Evolutionary conservation across 2,888 invertebrate genomes (phyloP).

Genomic region (Clistopyga incitator): DNA sequence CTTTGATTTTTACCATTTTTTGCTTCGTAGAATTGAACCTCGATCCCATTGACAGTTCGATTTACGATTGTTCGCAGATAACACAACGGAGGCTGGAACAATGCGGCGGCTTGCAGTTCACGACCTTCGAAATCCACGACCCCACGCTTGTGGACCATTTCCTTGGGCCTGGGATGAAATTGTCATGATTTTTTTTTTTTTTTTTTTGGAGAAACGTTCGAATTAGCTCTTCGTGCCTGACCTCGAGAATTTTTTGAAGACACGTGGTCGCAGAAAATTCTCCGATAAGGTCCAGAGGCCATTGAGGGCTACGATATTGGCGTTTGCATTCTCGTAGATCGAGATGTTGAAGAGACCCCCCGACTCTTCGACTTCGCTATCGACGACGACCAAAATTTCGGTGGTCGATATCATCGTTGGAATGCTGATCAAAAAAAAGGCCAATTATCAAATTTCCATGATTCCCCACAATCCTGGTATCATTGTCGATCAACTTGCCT

Average conservation of each 20-base stretch:
- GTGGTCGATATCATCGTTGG: conserved; percentile 72
- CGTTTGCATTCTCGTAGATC: conserved; percentile 74
- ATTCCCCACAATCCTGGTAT: neutral
- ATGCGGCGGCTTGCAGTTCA: conserved; percentile 73
- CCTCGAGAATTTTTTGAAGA: conserved; percentile 72
- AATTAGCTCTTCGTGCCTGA: conserved; percentile 52
- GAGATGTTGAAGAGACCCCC: conserved; percentile 72
- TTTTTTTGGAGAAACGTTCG: neutral
- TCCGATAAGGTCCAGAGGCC: conserved; percentile 77
- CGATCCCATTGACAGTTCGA: conserved; percentile 73
- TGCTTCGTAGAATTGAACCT: conserved; percentile 71
- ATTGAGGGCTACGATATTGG: conserved; percentile 73
- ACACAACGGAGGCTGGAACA: conserved; percentile 76
- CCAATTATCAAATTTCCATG: neutral
- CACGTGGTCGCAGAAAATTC: conserved; percentile 75
- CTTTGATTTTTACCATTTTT: conserved; percentile 69
- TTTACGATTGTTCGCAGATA: conserved; percentile 73
- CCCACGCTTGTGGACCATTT: conserved; percentile 66
- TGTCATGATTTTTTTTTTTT: neutral
- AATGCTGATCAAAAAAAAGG: conserved; percentile 67
- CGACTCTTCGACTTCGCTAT: conserved; percentile 62
- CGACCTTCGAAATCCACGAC: conserved; percentile 74
- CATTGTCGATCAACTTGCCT: conserved; percentile 41
- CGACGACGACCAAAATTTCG: conserved; percentile 76
- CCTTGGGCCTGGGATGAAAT: conserved; percentile 66